Percentiles rank a stretch among this genome's conserved stretches.
Evolutionary conservation across 2,797 vertebrate species (phyloP).

Genomic region (Diplodus sargus): DNA sequence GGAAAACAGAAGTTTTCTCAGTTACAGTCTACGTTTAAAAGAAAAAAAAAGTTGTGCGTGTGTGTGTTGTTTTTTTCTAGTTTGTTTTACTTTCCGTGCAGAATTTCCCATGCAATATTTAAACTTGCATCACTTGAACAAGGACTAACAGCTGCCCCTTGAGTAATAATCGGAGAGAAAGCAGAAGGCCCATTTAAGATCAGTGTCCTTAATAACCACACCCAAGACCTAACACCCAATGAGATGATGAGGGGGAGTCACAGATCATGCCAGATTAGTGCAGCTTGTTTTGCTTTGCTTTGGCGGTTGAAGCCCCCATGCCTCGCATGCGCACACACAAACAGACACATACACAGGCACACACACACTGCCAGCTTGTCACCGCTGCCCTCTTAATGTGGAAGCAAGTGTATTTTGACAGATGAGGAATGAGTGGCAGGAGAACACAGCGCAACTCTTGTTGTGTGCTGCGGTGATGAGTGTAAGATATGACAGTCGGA

Average conservation of each 20-base stretch:
- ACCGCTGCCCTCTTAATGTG: slow-evolving; percentile 68
- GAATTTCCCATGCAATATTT: slow-evolving; percentile 17
- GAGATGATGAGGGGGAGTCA: slow-evolving; percentile 80
- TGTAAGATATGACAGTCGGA: slow-evolving; percentile 50
- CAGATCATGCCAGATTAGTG: slow-evolving; percentile 79
- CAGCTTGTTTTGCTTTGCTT: slow-evolving; percentile 78
- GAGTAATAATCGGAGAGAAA: slow-evolving; percentile 77
- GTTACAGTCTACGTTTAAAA: neutral
- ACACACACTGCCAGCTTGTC: slow-evolving; percentile 59
- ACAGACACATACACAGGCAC: slow-evolving; percentile 32
- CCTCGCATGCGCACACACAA: neutral
- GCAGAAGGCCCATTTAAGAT: slow-evolving; percentile 84
- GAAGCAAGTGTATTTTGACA: slow-evolving; percentile 74
- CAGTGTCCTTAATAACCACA: slow-evolving; percentile 84
- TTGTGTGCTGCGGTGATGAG: slow-evolving; percentile 39
- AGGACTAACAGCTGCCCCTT: slow-evolving; percentile 61
- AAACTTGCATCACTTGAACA: slow-evolving; percentile 42
- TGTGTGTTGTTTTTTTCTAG: neutral
- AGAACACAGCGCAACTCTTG: slow-evolving; percentile 39
- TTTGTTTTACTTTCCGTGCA: neutral
- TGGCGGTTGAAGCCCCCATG: slow-evolving; percentile 57
- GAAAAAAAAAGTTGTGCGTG: no score
- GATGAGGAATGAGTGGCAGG: slow-evolving; percentile 69
- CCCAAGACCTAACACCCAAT: slow-evolving; percentile 79
- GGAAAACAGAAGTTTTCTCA: neutral